These are phyloP conservation scores for Lepeophtheirus salmonis DNA, from an alignment of 1,140 invertebrate species.

Conservation along the genomic window DNA sequence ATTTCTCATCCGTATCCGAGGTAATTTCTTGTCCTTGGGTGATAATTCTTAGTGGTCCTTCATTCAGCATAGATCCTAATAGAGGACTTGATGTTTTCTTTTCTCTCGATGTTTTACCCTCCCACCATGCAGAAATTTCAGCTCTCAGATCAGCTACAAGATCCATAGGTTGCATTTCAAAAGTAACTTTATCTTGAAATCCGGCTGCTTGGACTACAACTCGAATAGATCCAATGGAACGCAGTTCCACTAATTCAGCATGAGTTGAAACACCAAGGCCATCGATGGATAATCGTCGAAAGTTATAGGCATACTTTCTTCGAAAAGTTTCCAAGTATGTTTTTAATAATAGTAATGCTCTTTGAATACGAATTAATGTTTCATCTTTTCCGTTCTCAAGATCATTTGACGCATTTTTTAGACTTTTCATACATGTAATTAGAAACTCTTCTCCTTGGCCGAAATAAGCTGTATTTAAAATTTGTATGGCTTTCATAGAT, in stretches of 20 bases:
- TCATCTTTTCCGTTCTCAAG: slow-evolving; percentile 48
- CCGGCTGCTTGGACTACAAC: slow-evolving; percentile 67
- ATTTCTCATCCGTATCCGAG: slow-evolving; percentile 79
- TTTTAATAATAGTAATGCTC: slow-evolving; percentile 62
- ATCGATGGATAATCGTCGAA: slow-evolving; percentile 61
- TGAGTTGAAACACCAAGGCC: slow-evolving; percentile 47
- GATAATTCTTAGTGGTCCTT: slow-evolving; percentile 71
- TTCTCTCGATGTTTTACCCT: slow-evolving; percentile 25
- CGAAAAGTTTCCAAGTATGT: slow-evolving; percentile 81
- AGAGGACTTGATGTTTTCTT: slow-evolving; percentile 21
- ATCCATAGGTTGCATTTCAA: slow-evolving; percentile 56
- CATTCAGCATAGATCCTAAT: slow-evolving; percentile 35
- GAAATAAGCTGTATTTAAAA: slow-evolving; percentile 79
- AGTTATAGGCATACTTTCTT: slow-evolving; percentile 63
- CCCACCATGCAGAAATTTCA: slow-evolving; percentile 83
- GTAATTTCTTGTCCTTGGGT: slow-evolving; percentile 80
- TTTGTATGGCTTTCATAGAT: slow-evolving; percentile 78
- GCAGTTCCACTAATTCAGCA: slow-evolving; percentile 39
- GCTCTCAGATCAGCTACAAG: slow-evolving; percentile 72
- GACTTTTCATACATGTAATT: slow-evolving; percentile 58
- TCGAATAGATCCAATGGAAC: slow-evolving; percentile 38
- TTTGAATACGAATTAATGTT: slow-evolving; percentile 65
- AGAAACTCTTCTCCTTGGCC: slow-evolving; percentile 80
- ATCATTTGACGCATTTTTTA: slow-evolving; percentile 54
- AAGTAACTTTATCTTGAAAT: slow-evolving; percentile 40